phyloP scores from a whole-genome alignment of 2,888 invertebrate genomes.

The Tromatobia lineatoria region DNA sequence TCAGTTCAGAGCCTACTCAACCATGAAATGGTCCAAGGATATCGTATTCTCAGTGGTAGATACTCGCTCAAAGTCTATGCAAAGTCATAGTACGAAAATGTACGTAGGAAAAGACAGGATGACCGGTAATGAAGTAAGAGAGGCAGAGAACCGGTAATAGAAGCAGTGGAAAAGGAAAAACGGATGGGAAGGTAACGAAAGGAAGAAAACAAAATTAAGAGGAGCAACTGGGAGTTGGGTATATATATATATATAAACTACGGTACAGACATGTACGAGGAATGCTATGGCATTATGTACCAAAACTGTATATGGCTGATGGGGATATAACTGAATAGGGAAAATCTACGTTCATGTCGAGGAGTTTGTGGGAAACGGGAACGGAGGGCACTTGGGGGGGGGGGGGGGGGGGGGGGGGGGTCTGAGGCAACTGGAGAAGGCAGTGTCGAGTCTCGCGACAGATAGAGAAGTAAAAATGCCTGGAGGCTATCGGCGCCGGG shows the following conservation, averaged over 20 bases:
- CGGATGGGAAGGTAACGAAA: conserved; percentile 9
- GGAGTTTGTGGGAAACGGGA: conserved; percentile 56
- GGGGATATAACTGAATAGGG: conserved; percentile 73
- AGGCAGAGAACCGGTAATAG: conserved; percentile 36
- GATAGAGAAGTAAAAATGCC: conserved; percentile 66
- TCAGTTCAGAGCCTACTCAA: conserved; percentile 12
- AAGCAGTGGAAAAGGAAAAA: conserved; percentile 15
- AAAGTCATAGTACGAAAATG: background rate
- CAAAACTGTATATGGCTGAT: conserved; percentile 62
- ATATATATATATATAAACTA: background rate
- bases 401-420: conserved; percentile 39
- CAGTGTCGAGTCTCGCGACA: conserved; percentile 47
- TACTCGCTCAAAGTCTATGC: background rate
- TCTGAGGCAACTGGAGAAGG: conserved; percentile 27
- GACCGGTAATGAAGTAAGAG: background rate
- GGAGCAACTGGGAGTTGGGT: background rate
- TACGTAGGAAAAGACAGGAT: background rate
- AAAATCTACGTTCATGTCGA: conserved; percentile 69
- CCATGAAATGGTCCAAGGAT: conserved; percentile 4
- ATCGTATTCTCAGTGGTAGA: background rate
- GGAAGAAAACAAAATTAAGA: conserved; percentile 2
- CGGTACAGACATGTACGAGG: conserved; percentile 29
- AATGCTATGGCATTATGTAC: conserved; percentile 40
- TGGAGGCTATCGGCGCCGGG: conserved; percentile 68
- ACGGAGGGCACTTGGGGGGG: conserved; percentile 9